Evolutionary conservation across 2,888 invertebrate species (phyloP).

Genomic region (Archaeoteleia sp.): DNA sequence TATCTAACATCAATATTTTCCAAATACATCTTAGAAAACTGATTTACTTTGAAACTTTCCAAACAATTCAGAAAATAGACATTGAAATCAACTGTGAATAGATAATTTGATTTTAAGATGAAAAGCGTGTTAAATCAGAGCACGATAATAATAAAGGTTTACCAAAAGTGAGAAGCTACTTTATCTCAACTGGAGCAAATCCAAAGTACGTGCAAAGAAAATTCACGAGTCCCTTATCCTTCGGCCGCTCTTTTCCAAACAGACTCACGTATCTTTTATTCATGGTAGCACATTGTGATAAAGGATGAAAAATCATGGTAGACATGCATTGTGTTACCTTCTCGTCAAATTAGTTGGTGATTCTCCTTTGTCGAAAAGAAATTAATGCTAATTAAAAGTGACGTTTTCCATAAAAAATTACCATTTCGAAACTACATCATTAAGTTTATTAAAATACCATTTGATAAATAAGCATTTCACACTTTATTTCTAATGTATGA

Average conservation of each 20-base stretch:
- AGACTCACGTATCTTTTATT: slow-evolving; percentile 54
- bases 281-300: slow-evolving; percentile 45
- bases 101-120: no score
- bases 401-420: no score
- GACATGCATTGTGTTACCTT: neutral
- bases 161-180: slow-evolving; percentile 2
- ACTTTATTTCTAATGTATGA: no score
- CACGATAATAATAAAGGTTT: slow-evolving; percentile 1
- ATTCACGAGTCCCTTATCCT: slow-evolving; percentile 18
- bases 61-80: no score
- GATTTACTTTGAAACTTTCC: no score
- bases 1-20: no score
- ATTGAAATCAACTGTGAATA: no score
- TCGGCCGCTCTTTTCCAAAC: slow-evolving; percentile 18
- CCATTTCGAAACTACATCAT: no score
- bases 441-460: no score
- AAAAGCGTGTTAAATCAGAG: neutral
- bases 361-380: neutral
- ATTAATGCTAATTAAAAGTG: neutral
- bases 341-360: neutral
- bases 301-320: neutral
- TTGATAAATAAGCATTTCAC: no score
- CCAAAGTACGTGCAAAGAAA: slow-evolving; percentile 51
- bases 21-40: no score
- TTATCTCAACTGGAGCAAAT: slow-evolving; percentile 26